Evolutionary conservation across 2,888 invertebrate species (phyloP).

Genomic region (Spilarctia lutea): DNA sequence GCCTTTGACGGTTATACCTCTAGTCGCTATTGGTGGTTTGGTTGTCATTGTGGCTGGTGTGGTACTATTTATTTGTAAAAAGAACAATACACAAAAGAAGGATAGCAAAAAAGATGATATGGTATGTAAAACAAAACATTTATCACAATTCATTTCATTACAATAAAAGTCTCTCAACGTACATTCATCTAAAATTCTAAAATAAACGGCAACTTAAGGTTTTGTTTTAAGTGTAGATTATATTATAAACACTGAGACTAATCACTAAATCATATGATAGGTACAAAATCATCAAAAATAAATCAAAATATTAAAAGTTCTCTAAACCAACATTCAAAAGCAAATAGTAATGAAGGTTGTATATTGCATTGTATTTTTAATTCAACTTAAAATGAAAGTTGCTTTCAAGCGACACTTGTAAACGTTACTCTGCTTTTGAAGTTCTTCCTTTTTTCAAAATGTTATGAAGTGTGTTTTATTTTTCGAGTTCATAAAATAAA

Average conservation of each 20-base stretch:
- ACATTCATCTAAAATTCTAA: not conserved
- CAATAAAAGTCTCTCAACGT: not conserved
- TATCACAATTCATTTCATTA: not conserved
- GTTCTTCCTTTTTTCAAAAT: not conserved
- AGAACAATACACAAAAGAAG: slow-evolving; percentile 88
- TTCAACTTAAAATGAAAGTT: not conserved
- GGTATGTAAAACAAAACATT: slow-evolving; percentile 78
- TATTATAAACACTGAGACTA: not conserved
- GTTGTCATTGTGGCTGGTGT: slow-evolving; percentile 89
- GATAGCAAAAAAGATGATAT: slow-evolving; percentile 91
- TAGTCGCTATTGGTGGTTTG: slow-evolving; percentile 90
- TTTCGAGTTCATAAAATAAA: not conserved
- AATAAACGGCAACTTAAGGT: not conserved
- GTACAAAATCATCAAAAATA: too few species aligned
- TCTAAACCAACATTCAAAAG: not conserved
- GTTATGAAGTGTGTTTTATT: not conserved
- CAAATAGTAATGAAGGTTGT: not conserved
- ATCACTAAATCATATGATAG: not conserved
- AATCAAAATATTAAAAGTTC: not conserved
- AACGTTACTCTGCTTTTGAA: not conserved
- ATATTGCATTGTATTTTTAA: not conserved
- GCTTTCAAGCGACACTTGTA: not conserved
- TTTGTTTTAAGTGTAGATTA: not conserved
- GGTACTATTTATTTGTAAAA: slow-evolving; percentile 90
- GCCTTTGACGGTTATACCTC: slow-evolving; percentile 89